Percentiles rank a stretch among this genome's conserved stretches.
These are phyloP conservation scores for Orbicella faveolata DNA, from an alignment of 64 coral and sea anemone species.

Conservation along the genomic window DNA sequence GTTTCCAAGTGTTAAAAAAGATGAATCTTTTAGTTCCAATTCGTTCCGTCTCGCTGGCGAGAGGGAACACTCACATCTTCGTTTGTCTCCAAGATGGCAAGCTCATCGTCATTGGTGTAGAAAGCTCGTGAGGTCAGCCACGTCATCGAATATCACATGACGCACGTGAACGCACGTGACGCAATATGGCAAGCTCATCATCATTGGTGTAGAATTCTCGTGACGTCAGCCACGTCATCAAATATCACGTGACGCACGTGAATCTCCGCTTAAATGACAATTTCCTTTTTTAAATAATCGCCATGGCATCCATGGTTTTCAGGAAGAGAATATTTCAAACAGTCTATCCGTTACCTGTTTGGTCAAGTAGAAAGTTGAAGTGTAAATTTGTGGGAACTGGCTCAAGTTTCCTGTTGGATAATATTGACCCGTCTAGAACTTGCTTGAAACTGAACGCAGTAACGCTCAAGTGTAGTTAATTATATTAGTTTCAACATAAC, in stretches of 20 bases:
- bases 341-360: no score
- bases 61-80: conserved; percentile 81
- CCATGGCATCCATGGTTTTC: no score
- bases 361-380: no score
- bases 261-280: not conserved
- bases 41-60: conserved; percentile 72
- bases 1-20: conserved; percentile 70
- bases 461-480: no score
- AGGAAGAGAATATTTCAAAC: no score
- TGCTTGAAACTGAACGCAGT: no score
- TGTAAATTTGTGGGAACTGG: no score
- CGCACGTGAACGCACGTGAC: not conserved
- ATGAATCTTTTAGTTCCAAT: conserved; percentile 67
- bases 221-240: not conserved
- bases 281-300: not conserved
- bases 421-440: no score
- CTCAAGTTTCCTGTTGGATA: no score
- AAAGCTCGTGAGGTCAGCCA: not conserved
- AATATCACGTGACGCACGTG: not conserved
- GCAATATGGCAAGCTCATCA: not conserved
- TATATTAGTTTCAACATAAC: no score
- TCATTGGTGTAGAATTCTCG: not conserved
- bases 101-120: conserved; percentile 75
- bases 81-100: conserved; percentile 81
- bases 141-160: not conserved